Base-by-base conservation (phyloP, 2,113 vertebrate species). In the Burhinus oedicnemus region DNA sequence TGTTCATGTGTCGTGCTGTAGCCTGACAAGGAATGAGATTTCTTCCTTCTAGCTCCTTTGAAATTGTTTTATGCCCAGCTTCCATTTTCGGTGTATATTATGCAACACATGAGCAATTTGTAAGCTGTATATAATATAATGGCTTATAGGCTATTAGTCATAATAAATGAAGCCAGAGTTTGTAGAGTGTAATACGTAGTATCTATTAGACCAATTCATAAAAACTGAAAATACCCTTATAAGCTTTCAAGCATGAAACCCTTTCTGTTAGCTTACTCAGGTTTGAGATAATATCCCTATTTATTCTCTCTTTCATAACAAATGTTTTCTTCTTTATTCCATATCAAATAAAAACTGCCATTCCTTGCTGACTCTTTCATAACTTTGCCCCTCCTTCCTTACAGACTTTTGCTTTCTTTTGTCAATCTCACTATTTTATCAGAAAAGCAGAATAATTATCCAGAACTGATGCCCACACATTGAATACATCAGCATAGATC, bases 391-490 rank as follows among this genome's bases (percentile, higher is more conserved):
- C 27, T 87, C 34, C 30, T 27, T 83, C 5, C 55, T 68, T 89
- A 54, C 1, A 71, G 80, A 71, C 68, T 76, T 83, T 20, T 66
- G 54, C 62, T 86, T 81, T 90, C 91, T 92, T 96, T 84, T 93
- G 81, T 91, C 74, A 89, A 30, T 76, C 65, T 26, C 70, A 52
- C 52, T 32, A 8, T 84, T 95, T 89, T 82, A 80, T 89, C 54
- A 89, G 78, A 87, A 90, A 81, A 90, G 51, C 61, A 81, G 64
- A 83, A 42, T 74, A 95, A 94, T 95, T 96, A 96, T 42, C 51
- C 75, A 83, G 91, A 85, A 58, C 38, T 78, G 38, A 60, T 92
- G 85, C 88, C 93, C 68, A 92, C 92, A 86, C 92, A 75, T 77
- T 22, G 42, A 93, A 83, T 94, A 42, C 66, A 90, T 83, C 38